A percentile compares a stretch with the other conserved stretches of the same genome.
These are phyloP conservation scores for Tokudaia tokunoshimensis DNA, from an alignment of 2,797 vertebrate species.

Conservation along the genomic window DNA sequence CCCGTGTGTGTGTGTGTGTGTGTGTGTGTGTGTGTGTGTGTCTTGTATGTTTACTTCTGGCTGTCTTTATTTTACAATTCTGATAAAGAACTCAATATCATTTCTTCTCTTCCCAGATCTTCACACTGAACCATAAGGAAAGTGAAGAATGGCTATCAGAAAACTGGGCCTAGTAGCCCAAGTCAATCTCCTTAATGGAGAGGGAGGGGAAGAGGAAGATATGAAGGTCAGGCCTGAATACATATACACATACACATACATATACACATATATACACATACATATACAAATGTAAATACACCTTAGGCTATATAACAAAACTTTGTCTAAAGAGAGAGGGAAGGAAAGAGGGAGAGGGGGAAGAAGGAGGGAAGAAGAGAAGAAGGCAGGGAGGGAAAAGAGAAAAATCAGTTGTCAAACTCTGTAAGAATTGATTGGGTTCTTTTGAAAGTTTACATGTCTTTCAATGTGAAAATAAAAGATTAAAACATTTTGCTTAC, in stretches of 20 bases:
- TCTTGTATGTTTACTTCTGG: neutral
- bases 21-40: no score
- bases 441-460: slow-evolving; percentile 4
- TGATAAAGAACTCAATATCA: neutral
- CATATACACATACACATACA: neutral
- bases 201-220: neutral
- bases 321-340: neutral
- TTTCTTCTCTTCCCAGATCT: neutral
- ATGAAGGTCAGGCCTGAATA: neutral
- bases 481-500: slow-evolving; percentile 38
- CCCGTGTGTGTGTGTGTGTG: no score
- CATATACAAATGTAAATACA: neutral
- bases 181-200: neutral
- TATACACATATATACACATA: neutral
- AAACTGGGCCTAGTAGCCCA: neutral
- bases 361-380: neutral
- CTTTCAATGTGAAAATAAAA: slow-evolving; percentile 61
- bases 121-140: neutral
- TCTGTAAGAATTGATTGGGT: neutral
- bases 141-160: neutral
- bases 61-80: neutral
- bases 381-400: no score
- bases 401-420: neutral
- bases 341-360: accelerated
- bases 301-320: neutral